Conservation (phyloP, 2,888 invertebrate genomes). For the Acleris sparsana region DNA sequence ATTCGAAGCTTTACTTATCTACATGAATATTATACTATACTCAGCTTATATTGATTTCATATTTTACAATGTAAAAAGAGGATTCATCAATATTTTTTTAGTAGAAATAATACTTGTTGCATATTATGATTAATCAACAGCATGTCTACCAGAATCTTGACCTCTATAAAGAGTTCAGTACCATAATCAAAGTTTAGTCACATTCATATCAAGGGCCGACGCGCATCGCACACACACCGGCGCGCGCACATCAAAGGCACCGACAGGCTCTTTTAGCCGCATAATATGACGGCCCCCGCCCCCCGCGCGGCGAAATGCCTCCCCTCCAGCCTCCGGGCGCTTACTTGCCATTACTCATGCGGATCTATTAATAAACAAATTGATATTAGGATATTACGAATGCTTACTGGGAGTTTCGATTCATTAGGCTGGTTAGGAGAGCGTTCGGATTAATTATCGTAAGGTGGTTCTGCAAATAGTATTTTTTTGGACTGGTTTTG, state of each 20-base stretch:
- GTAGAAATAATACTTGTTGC: neutral
- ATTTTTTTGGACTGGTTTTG: too few relatives aligned
- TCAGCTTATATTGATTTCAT: neutral
- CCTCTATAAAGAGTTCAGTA: conserved; percentile 78
- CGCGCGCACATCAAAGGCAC: conserved; percentile 79
- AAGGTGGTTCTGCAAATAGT: neutral
- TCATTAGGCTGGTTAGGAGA: conserved; percentile 42
- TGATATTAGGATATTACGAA: conserved; percentile 79
- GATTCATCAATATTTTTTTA: neutral
- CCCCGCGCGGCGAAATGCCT: conserved; percentile 72
- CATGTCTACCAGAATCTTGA: conserved; percentile 48
- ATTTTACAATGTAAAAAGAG: neutral
- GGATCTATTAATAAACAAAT: conserved; percentile 82
- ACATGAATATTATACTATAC: too few relatives aligned
- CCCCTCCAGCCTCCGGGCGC: conserved; percentile 66
- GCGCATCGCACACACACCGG: conserved; percentile 64
- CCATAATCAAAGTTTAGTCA: conserved; percentile 83
- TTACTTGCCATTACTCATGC: conserved; percentile 81
- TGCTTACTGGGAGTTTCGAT: conserved; percentile 60
- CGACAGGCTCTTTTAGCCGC: conserved; percentile 83
- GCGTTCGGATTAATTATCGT: conserved; percentile 9
- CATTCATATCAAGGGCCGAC: conserved; percentile 80
- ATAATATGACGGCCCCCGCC: conserved; percentile 80
- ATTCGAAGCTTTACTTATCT: too few relatives aligned
- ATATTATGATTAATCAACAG: conserved; percentile 25